Base-by-base conservation (phyloP, 2,113 vertebrate species). In the Stictonetta naevosa region DNA sequence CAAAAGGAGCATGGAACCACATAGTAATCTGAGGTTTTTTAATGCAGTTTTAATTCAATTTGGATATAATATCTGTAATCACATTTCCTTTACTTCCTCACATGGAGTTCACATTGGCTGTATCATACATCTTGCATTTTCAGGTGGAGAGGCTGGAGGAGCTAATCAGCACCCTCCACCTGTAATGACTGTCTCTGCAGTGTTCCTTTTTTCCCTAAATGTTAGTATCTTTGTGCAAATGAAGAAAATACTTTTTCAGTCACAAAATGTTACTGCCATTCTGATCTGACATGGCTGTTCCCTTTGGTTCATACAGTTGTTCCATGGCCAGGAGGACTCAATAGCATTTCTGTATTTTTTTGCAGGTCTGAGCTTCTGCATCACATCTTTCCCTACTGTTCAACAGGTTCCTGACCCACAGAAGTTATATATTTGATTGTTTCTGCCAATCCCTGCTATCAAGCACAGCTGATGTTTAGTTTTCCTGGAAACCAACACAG, bases 1-100 rank as follows among this genome's bases (percentile, higher is more conserved):
- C 81, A 59, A 71, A 60, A 6, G 0, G 38, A 86, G 52, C 38
- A 73, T 86, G 80, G 80, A 86, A 82, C 52, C 5, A 5, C 59
- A 9, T 40, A 63, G 71, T 50, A 92, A 82, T 83, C 71, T 55
- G 69, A 79, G 63, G 50, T 4, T 28, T 94, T 92, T 83, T 74
- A 95, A 93, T 93, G 81, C 59, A 91, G 62, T 15, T 94, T 87
- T 82, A 96, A 96, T 95, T 96, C 89, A 74, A 53, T 96, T 96
- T 92, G 76, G 44, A 40, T 55, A 44, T 91, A 92, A 92, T 96
- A 95, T 67, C 74, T 85, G 50, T 85, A 96, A 96, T 94, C 64
- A 89, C 67, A 94, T 96, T 95, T 97, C 86, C 81, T 73, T 78
- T 87, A 59, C 86, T 93, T 94, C 88, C 83, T 93, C 81, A 83